Percentiles rank a stretch among this genome's conserved stretches.
phyloP scores from a whole-genome alignment of 1,140 invertebrate species.

The Armadillidium nasatum region DNA sequence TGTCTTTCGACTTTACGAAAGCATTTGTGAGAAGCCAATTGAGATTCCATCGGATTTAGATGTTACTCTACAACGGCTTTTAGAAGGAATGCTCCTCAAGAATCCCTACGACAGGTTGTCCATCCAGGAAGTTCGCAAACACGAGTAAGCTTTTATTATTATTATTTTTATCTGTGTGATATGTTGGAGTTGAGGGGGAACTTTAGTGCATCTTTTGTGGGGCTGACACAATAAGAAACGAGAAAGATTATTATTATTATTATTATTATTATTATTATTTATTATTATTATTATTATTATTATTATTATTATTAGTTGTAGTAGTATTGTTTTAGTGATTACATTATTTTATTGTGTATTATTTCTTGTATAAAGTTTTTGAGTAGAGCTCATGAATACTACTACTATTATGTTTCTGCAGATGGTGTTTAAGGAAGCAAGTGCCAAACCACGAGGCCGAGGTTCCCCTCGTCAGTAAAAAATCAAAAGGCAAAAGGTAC shows the following conservation, averaged over 20 bases:
- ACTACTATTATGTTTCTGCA: not conserved
- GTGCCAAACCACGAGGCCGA: not conserved
- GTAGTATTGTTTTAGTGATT: too few species aligned
- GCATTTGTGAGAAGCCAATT: slow-evolving; percentile 17
- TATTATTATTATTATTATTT: too few species aligned
- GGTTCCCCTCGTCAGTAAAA: not conserved
- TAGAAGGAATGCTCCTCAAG: slow-evolving; percentile 23
- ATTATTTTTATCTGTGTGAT: not conserved
- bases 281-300: too few species aligned
- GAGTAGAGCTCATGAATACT: too few species aligned
- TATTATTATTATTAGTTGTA: too few species aligned
- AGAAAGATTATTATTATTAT: too few species aligned
- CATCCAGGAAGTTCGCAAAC: slow-evolving; percentile 25
- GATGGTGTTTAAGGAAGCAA: not conserved
- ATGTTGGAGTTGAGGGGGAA: not conserved
- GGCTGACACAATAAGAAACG: too few species aligned
- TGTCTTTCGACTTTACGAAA: slow-evolving; percentile 26
- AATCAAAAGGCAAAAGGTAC: not conserved
- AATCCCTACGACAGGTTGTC: slow-evolving; percentile 27
- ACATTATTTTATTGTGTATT: too few species aligned
- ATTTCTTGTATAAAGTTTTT: too few species aligned
- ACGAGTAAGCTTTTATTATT: slow-evolving; percentile 10
- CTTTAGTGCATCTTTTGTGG: not conserved
- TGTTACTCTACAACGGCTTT: not conserved
- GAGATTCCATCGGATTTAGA: slow-evolving; percentile 23